Evolutionary conservation across 2,113 vertebrate genomes (phyloP).

Genomic region (Platichthys stellatus): DNA sequence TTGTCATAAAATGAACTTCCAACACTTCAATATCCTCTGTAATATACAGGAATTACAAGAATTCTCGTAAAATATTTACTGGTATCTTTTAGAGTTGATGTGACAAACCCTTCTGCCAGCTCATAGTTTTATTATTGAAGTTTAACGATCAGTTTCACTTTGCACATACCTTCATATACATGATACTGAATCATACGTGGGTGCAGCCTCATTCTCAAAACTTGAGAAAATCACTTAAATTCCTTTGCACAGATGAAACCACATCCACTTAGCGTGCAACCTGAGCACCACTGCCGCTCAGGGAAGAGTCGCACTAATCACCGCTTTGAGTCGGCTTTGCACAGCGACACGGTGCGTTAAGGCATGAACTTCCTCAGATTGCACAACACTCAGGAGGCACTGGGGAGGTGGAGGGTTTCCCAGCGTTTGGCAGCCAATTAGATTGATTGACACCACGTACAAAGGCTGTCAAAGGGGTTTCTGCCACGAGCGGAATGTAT

Average conservation of each 20-base stretch:
- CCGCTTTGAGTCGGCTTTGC: slow-evolving; percentile 20
- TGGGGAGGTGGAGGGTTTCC: slow-evolving; percentile 25
- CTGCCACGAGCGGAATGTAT: slow-evolving; percentile 58
- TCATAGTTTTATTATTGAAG: neutral
- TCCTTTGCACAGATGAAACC: slow-evolving; percentile 13
- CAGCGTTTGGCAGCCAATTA: slow-evolving; percentile 54
- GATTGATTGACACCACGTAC: slow-evolving; percentile 56
- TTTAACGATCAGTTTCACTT: neutral
- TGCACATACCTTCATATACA: neutral
- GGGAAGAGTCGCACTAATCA: slow-evolving; percentile 28
- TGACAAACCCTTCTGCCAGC: slow-evolving; percentile 2
- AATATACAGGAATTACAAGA: neutral
- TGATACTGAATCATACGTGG: no score
- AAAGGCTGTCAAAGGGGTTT: slow-evolving; percentile 52
- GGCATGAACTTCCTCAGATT: slow-evolving; percentile 33
- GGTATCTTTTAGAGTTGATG: neutral
- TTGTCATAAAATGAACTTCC: neutral
- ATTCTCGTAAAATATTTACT: neutral
- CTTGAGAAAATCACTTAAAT: slow-evolving; percentile 20
- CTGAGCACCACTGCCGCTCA: slow-evolving; percentile 5
- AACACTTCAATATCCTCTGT: neutral
- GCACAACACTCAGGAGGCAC: slow-evolving; percentile 11
- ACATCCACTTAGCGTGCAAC: neutral
- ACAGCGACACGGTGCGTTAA: slow-evolving; percentile 11
- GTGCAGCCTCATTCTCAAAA: slow-evolving; percentile 2